phyloP scores from a whole-genome alignment of 2,888 invertebrate species.

The Yponomeuta evonymella region DNA sequence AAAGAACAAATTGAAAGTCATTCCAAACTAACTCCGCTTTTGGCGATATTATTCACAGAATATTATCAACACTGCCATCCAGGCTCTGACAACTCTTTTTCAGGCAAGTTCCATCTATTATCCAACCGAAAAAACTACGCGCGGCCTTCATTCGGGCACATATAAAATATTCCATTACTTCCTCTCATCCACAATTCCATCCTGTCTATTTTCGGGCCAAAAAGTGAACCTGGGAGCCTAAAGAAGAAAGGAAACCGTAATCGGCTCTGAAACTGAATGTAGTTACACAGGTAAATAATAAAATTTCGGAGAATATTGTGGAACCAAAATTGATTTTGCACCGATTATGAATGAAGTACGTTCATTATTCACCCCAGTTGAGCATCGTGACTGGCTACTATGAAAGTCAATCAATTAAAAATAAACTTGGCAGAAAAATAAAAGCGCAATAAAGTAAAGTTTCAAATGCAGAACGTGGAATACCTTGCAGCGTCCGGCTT shows the following conservation, averaged over 20 bases:
- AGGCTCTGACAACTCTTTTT: background rate
- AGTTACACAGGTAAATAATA: background rate
- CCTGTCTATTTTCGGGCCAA: background rate
- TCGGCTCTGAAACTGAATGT: slow-evolving; percentile 2
- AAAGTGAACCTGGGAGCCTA: background rate
- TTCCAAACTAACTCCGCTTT: background rate
- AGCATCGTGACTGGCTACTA: too few species aligned
- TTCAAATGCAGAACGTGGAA: background rate
- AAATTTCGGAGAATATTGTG: background rate
- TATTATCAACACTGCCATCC: background rate
- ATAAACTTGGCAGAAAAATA: background rate
- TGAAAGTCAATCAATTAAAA: background rate
- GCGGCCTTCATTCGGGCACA: background rate
- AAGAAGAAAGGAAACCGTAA: background rate
- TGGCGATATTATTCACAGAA: background rate
- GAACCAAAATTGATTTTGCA: too few species aligned
- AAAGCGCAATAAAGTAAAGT: background rate
- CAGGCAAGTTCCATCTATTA: background rate
- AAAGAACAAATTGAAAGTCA: background rate
- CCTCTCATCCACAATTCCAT: background rate
- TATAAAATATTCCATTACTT: slow-evolving; percentile 8
- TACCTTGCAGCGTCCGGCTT: slow-evolving; percentile 23
- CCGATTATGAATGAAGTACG: too few species aligned
- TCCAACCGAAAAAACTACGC: background rate
- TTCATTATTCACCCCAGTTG: too few species aligned